These are phyloP conservation scores for Glyptemys insculpta DNA, from an alignment of 2,797 vertebrate genomes.

Conservation along the genomic window DNA sequence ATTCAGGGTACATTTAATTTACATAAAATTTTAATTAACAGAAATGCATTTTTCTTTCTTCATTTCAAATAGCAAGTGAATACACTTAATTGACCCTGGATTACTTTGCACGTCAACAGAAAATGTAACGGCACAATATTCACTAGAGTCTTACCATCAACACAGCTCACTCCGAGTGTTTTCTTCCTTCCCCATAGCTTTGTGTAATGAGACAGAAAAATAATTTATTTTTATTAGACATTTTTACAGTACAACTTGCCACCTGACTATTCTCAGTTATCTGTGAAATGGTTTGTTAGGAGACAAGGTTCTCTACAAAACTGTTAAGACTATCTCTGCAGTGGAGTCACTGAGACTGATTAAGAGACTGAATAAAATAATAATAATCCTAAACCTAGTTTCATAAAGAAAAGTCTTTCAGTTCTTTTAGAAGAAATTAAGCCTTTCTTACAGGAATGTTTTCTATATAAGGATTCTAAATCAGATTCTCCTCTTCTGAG, in stretches of 20 bases:
- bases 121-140: rapidly evolving
- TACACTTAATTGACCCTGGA: neutral
- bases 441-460: neutral
- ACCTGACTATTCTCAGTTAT: rapidly evolving
- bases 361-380: neutral
- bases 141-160: neutral
- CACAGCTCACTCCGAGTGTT: neutral
- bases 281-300: neutral
- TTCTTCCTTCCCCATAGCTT: neutral
- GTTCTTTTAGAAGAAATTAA: neutral
- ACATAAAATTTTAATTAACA: neutral
- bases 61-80: neutral
- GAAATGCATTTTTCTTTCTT: neutral
- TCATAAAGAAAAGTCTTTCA: neutral
- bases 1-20: neutral
- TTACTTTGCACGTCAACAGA: neutral
- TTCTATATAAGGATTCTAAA: neutral
- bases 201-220: neutral
- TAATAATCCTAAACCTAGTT: neutral
- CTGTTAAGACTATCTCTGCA: neutral
- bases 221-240: neutral
- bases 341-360: neutral
- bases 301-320: neutral
- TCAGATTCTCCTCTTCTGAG: neutral
- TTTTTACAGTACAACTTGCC: neutral